A percentile compares a stretch with the other conserved stretches of the same genome.
Evolutionary conservation across 2,797 vertebrate genomes (phyloP).

Genomic region (Helarctos malayanus): DNA sequence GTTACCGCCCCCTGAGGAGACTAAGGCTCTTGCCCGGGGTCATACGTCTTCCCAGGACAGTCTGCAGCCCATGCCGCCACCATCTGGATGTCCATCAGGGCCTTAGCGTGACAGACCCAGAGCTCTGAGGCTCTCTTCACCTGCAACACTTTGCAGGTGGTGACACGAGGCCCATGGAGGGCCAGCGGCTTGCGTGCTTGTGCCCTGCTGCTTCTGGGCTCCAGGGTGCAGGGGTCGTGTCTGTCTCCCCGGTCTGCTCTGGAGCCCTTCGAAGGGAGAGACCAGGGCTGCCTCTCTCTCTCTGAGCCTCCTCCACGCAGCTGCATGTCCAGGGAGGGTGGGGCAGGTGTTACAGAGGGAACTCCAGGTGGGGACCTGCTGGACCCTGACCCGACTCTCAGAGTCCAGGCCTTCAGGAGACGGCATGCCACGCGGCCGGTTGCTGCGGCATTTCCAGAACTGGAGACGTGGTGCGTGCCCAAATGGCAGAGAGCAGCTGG

Average conservation of each 20-base stretch:
- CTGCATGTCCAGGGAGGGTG: not conserved
- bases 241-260: not conserved
- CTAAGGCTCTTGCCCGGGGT: not conserved
- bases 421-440: fast-evolving
- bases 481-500: not conserved
- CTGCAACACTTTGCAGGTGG: not conserved
- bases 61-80: not conserved
- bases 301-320: not conserved
- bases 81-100: not conserved
- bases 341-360: not conserved
- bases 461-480: fast-evolving
- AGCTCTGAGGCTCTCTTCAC: too few relatives aligned
- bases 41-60: not conserved
- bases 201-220: not conserved
- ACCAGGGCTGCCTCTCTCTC: not conserved
- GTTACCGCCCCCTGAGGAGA: not conserved
- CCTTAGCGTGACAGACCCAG: not conserved
- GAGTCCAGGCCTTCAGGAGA: not conserved
- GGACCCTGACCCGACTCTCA: not conserved
- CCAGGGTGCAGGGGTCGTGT: not conserved
- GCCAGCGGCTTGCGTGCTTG: not conserved
- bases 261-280: not conserved
- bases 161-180: not conserved
- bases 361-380: not conserved
- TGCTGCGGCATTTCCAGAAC: not conserved